Evolutionary conservation across 2,113 vertebrate genomes (phyloP).

Genomic region (Hemichromis elongatus): DNA sequence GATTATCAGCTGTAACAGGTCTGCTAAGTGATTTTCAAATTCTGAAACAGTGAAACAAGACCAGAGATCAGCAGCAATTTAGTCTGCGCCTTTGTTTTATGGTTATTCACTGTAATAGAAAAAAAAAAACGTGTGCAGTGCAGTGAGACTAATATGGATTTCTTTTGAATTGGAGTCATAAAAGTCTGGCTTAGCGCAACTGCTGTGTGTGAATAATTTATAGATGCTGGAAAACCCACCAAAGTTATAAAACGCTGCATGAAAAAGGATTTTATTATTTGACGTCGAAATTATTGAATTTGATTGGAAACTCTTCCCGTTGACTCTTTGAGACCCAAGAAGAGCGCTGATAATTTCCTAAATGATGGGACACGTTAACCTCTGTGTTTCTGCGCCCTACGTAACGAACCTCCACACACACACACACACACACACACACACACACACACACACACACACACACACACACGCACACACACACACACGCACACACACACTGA

Average conservation of each 20-base stretch:
- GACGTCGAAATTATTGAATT: background rate
- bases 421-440: background rate
- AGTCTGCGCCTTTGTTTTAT: conserved; percentile 28
- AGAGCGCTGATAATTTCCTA: background rate
- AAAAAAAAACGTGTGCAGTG: conserved; percentile 12
- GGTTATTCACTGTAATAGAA: background rate
- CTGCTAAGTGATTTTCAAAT: conserved; percentile 32
- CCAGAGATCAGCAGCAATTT: conserved; percentile 19
- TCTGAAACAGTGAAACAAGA: background rate
- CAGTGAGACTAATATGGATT: conserved; percentile 36
- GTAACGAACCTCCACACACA: background rate
- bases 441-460: no score
- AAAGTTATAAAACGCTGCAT: conserved; percentile 3
- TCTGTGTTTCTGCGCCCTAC: background rate
- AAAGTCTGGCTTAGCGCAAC: conserved; percentile 18
- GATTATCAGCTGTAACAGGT: background rate
- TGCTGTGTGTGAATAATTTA: conserved; percentile 52
- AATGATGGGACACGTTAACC: background rate
- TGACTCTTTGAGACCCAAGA: background rate
- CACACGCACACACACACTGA: background rate
- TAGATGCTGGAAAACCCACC: conserved; percentile 1
- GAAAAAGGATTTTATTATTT: background rate
- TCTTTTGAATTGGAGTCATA: conserved; percentile 34
- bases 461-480: no score
- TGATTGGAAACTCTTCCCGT: background rate